Base-by-base conservation (phyloP, 2,113 vertebrate genomes). In the Apteryx mantelli region DNA sequence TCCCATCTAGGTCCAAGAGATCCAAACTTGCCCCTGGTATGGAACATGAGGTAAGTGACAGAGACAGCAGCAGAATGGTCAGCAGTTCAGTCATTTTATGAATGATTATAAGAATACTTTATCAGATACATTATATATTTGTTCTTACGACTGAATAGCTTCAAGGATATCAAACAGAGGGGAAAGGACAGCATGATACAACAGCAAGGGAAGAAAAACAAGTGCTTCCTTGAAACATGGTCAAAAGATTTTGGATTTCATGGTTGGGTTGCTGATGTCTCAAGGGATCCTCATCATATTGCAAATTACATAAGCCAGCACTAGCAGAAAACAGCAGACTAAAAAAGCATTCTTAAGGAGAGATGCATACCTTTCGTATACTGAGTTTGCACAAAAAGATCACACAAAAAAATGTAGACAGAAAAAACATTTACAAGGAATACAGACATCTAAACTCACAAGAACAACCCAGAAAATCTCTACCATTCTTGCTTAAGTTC, bases 171-270 rank as follows among this genome's bases (percentile, higher is more conserved):
- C 36, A 60, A 34, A 60, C 28, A 88, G 44, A 91, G 89, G 38
- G 89, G 32, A 93, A 86, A 95, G 85, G 36, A 74, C 30, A 91
- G 38, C 8, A 63, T 8, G 69, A 70, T 24, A 70, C 28, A 86
- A 80, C 17, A 2, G 7, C 71, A 90, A 84, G 86, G 94, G 65
- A 78, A 93, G 28, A 44, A 96, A 94, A 89, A 56, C 21, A 88
- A 82, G 44, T 3, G 2, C 69, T 90, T 93, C 50, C 40, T 90
- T 96, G 58, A 94, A 90, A 91, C 20, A 50, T 22, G 79, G 91
- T 87, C 77, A 96, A 85, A 94, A 91, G 40, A 88, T 88, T 80
- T 38, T 74, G 85, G 30, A 96, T 96, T 96, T 91, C 79, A 95
- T 38, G 79, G 79, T 88, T 86, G 85, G n/a, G 22, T 75, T 93